A percentile compares a stretch with the other conserved stretches of the same genome.
Conservation (phyloP, 2,797 vertebrate genomes). For the Chloroceryle amazona region DNA sequence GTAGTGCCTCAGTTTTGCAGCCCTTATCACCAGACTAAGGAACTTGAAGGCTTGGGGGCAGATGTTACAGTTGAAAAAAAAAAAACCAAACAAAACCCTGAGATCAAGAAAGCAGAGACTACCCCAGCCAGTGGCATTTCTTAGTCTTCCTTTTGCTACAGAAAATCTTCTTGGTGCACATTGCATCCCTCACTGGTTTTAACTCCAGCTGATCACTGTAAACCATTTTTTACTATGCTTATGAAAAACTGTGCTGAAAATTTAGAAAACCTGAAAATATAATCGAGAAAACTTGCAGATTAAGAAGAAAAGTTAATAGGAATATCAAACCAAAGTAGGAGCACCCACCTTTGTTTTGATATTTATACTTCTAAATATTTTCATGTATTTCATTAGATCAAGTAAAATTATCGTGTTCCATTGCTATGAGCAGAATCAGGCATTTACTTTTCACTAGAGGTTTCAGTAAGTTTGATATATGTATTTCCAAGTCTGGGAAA, state of each 20-base stretch:
- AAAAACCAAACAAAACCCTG: neutral
- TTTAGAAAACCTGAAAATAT: neutral
- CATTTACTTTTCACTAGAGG: neutral
- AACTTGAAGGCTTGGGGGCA: neutral
- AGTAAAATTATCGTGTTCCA: rapidly evolving
- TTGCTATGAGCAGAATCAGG: neutral
- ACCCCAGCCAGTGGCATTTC: neutral
- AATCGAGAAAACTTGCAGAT: neutral
- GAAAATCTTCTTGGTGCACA: too few relatives aligned
- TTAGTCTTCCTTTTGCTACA: neutral
- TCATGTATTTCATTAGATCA: neutral
- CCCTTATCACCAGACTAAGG: neutral
- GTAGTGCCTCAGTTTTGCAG: neutral
- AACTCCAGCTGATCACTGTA: neutral
- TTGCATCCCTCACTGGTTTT: neutral
- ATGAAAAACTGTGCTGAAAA: neutral
- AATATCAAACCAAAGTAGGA: neutral
- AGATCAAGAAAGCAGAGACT: neutral
- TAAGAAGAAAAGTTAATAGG: neutral
- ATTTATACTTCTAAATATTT: neutral
- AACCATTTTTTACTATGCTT: neutral
- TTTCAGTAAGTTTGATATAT: neutral
- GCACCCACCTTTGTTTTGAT: neutral
- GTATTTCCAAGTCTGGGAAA: neutral
- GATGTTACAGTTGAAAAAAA: neutral